Conservation (phyloP, 1,140 invertebrate species). For the Laupala kohalensis region DNA sequence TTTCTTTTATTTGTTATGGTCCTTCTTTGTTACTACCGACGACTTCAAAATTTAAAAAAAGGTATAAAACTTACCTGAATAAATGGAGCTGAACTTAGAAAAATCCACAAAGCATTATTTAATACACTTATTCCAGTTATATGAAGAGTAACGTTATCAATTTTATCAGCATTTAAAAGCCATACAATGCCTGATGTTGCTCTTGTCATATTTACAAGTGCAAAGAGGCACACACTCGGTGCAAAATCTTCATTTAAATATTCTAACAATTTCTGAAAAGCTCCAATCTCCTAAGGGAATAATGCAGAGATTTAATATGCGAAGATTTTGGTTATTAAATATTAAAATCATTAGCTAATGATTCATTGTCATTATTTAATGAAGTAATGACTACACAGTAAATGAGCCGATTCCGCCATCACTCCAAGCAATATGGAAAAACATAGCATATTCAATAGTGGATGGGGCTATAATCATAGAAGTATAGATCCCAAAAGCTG, state of each 20-base stretch:
- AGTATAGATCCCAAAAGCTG: no score
- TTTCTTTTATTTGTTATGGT: no score
- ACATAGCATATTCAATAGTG: no score
- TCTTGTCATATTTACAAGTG: constrained; percentile 57
- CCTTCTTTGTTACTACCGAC: no score
- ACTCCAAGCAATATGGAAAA: no score
- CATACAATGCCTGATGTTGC: constrained; percentile 50
- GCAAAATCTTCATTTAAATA: constrained; percentile 60
- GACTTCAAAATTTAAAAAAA: not conserved
- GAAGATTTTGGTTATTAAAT: no score
- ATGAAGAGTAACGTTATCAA: constrained; percentile 37
- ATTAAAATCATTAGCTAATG: no score
- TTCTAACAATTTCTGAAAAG: constrained; percentile 57
- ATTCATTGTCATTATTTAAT: no score
- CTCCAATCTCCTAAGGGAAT: constrained; percentile 59
- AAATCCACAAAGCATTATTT: constrained; percentile 52
- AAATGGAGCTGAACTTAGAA: constrained; percentile 51
- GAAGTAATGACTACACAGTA: no score
- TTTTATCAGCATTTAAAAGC: constrained; percentile 43
- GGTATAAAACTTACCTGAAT: constrained; percentile 38
- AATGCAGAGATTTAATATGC: no score
- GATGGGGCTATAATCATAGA: no score
- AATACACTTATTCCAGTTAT: constrained; percentile 43
- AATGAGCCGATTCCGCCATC: no score
- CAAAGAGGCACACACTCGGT: constrained; percentile 57